Conservation (phyloP, 2,888 invertebrate species). For the Platycheirus rosarum region DNA sequence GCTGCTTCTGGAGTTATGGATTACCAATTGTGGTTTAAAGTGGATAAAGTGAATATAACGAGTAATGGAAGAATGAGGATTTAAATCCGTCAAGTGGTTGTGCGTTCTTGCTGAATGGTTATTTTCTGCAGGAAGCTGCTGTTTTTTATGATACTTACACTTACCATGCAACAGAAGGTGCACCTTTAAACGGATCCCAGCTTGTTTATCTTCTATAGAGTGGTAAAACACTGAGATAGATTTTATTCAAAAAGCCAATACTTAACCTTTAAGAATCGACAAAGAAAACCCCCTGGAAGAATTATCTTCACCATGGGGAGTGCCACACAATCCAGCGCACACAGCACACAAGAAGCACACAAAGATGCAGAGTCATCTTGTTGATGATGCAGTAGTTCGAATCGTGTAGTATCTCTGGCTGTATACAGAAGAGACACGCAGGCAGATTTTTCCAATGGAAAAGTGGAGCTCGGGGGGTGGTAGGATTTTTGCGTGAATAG, state of each 20-base stretch:
- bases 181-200: too few relatives aligned
- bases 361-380: constrained; percentile 66
- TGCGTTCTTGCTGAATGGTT: background rate
- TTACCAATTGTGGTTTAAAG: constrained; percentile 50
- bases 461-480: background rate
- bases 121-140: too few relatives aligned
- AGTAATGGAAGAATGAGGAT: background rate
- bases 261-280: constrained; percentile 2
- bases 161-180: too few relatives aligned
- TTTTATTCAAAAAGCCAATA: constrained; percentile 4
- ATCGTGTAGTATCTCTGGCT: constrained; percentile 15
- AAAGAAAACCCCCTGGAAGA: background rate
- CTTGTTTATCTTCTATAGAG: too few relatives aligned
- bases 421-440: background rate
- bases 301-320: constrained; percentile 40
- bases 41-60: constrained; percentile 40
- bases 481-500: constrained; percentile 65
- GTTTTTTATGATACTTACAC: too few relatives aligned
- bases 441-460: background rate
- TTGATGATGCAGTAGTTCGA: constrained; percentile 57
- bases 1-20: constrained; percentile 64
- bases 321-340: constrained; percentile 31
- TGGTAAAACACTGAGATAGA: too few relatives aligned
- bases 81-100: background rate
- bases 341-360: constrained; percentile 9